These are phyloP conservation scores for Phalacrocorax aristotelis DNA, from an alignment of 2,113 vertebrate genomes.

Conservation along the genomic window DNA sequence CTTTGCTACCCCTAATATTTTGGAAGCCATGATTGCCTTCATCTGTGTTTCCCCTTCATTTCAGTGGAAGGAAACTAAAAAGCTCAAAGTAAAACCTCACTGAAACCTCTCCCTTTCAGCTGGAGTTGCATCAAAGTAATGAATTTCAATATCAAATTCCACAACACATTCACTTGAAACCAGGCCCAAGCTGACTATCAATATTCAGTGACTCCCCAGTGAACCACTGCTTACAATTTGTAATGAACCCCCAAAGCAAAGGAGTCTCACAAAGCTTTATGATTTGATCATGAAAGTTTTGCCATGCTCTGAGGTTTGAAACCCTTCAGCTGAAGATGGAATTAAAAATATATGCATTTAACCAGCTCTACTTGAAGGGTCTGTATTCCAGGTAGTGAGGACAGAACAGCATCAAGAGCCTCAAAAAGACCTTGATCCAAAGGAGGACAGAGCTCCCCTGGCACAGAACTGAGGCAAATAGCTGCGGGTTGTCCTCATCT, in stretches of 20 bases:
- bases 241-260: background rate
- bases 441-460: background rate
- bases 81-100: background rate
- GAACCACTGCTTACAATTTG: background rate
- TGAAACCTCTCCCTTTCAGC: background rate
- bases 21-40: background rate
- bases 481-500: background rate
- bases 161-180: background rate
- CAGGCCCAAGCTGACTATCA: background rate
- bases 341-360: background rate
- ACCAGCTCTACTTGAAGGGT: background rate
- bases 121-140: background rate
- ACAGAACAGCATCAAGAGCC: background rate
- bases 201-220: background rate
- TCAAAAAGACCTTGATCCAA: background rate
- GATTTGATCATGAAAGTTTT: background rate
- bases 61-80: background rate
- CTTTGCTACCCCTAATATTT: background rate
- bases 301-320: background rate
- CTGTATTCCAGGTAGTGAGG: background rate
- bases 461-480: background rate
- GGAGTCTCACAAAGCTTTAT: background rate
- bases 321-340: background rate
- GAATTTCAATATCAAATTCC: constrained; percentile 15
- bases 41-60: background rate